Evolutionary conservation across 2,113 vertebrate genomes (phyloP).

Genomic region (Gopherus flavomarginatus): DNA sequence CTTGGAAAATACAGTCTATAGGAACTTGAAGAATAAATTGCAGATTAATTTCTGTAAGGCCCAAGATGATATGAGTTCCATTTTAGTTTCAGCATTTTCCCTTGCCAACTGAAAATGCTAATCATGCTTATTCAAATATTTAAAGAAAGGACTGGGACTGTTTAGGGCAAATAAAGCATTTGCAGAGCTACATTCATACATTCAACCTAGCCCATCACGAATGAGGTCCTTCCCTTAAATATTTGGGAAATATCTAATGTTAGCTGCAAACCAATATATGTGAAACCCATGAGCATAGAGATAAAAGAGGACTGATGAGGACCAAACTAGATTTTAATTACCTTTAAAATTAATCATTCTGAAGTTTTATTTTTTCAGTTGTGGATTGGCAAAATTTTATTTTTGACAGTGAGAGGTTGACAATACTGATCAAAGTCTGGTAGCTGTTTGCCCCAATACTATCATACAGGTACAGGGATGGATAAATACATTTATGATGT

Average conservation of each 20-base stretch:
- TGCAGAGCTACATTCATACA: constrained; percentile 28
- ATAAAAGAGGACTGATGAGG: not conserved
- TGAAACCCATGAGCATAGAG: not conserved
- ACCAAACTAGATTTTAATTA: constrained; percentile 8
- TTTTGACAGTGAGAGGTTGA: not conserved
- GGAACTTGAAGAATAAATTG: not conserved
- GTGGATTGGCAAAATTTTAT: not conserved
- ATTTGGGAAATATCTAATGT: constrained; percentile 41
- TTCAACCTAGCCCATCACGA: not conserved
- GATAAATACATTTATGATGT: not conserved
- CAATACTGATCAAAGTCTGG: not conserved
- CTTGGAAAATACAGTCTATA: constrained; percentile 66
- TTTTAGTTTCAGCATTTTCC: constrained; percentile 60
- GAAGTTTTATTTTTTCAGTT: not conserved
- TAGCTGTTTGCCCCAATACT: not conserved
- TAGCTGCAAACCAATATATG: not conserved
- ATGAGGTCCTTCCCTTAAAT: constrained; percentile 33
- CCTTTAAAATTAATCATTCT: not conserved
- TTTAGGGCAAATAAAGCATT: constrained; percentile 39
- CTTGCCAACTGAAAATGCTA: constrained; percentile 66
- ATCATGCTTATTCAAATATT: constrained; percentile 59
- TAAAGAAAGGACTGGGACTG: constrained; percentile 48
- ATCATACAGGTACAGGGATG: not conserved
- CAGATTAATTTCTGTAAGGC: constrained; percentile 52
- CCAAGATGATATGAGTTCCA: constrained; percentile 54